phyloP scores from a whole-genome alignment of 92 coral and sea anemone species.

The Nematostella vectensis region DNA sequence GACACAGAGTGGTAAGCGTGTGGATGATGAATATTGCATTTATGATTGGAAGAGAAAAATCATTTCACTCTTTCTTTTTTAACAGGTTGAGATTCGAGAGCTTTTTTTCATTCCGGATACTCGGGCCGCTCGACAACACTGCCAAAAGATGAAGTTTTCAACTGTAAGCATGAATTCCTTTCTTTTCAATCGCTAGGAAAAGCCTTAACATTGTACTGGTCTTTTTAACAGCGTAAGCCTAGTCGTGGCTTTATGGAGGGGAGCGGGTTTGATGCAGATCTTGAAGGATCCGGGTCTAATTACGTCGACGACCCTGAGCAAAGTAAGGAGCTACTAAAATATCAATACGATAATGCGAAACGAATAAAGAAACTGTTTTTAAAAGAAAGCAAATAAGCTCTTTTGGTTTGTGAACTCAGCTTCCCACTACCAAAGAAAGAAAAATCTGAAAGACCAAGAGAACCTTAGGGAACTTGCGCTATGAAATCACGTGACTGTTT shows the following conservation, averaged over 20 bases:
- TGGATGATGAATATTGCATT: no score
- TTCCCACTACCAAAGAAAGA: no score
- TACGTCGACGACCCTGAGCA: constrained; percentile 42
- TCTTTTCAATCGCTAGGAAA: background rate
- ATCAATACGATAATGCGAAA: background rate
- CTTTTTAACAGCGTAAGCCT: background rate
- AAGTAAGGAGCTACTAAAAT: background rate
- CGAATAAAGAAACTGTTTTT: no score
- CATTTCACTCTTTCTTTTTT: background rate
- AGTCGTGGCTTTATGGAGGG: background rate
- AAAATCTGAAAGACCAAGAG: no score
- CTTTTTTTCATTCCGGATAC: constrained; percentile 68
- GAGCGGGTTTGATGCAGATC: constrained; percentile 24
- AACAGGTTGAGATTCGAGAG: constrained; percentile 53
- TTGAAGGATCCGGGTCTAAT: constrained; percentile 51
- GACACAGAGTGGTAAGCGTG: no score
- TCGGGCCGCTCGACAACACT: constrained; percentile 61
- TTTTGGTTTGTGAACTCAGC: no score
- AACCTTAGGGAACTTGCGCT: no score
- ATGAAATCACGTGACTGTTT: no score
- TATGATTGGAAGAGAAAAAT: background rate
- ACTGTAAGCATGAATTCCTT: constrained; percentile 35
- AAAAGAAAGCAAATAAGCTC: no score
- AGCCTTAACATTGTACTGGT: constrained; percentile 1
- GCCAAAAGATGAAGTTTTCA: constrained; percentile 32